Conservation (phyloP, 1,140 invertebrate genomes). For the Sitophilus oryzae region DNA sequence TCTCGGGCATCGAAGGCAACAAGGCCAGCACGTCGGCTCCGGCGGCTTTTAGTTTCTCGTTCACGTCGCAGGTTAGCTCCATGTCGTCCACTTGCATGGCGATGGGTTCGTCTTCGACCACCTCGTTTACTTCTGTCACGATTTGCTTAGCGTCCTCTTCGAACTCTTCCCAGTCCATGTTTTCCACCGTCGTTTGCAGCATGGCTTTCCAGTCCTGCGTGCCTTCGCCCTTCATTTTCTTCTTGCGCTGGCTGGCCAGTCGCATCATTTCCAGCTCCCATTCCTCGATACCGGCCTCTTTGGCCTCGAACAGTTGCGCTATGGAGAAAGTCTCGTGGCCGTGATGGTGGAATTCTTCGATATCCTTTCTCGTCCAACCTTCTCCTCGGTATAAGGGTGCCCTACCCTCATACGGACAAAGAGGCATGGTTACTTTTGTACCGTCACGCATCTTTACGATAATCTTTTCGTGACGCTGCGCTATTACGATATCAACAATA, state of each 20-base stretch:
- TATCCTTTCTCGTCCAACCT: slow-evolving; percentile 52
- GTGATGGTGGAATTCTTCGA: slow-evolving; percentile 56
- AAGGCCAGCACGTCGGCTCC: slow-evolving; percentile 49
- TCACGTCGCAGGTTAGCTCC: slow-evolving; percentile 52
- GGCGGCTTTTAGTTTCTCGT: slow-evolving; percentile 48
- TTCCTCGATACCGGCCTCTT: slow-evolving; percentile 58
- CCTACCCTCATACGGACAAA: slow-evolving; percentile 55
- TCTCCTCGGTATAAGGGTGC: slow-evolving; percentile 56
- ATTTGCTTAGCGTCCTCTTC: slow-evolving; percentile 45
- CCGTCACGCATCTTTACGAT: slow-evolving; percentile 64
- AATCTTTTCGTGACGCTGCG: slow-evolving; percentile 65
- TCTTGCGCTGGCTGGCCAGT: slow-evolving; percentile 38
- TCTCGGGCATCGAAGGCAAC: slow-evolving; percentile 57
- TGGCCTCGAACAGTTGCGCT: slow-evolving; percentile 71
- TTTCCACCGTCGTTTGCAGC: slow-evolving; percentile 33
- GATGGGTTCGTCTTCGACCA: slow-evolving; percentile 37
- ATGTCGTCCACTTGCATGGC: slow-evolving; percentile 49
- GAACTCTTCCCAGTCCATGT: slow-evolving; percentile 44
- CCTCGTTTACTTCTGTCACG: slow-evolving; percentile 36
- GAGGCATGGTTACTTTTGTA: slow-evolving; percentile 62
- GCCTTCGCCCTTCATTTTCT: slow-evolving; percentile 44
- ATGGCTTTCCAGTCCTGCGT: slow-evolving; percentile 38
- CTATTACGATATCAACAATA: slow-evolving; percentile 67
- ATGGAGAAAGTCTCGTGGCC: slow-evolving; percentile 52
- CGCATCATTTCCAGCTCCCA: slow-evolving; percentile 47